These are phyloP conservation scores for Cosmopolites sordidus DNA, from an alignment of 2,888 invertebrate species.

Conservation along the genomic window DNA sequence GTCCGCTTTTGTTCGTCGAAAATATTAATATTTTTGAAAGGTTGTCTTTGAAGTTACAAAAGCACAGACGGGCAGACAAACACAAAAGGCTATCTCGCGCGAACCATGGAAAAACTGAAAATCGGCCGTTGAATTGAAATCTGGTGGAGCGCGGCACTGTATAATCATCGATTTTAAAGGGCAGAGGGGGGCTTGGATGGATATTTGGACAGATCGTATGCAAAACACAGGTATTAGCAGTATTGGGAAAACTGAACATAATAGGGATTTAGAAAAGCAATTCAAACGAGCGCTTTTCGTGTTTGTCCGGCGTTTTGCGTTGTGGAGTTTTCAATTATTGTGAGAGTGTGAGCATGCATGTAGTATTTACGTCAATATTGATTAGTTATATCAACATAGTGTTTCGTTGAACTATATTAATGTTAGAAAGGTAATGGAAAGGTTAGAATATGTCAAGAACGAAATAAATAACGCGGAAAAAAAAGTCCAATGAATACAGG, in stretches of 20 bases:
- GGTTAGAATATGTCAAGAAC: no score
- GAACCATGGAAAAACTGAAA: constrained; percentile 10
- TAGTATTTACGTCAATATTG: no score
- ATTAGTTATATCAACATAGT: no score
- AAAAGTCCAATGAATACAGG: no score
- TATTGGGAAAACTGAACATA: constrained; percentile 5
- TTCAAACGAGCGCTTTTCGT: constrained; percentile 13
- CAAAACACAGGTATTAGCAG: constrained; percentile 16
- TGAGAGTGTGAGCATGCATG: no score
- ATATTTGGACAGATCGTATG: constrained; percentile 20
- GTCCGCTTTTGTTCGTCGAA: background rate
- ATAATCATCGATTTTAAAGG: constrained; percentile 14
- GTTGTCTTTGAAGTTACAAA: constrained; percentile 18
- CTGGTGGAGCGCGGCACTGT: constrained; percentile 16
- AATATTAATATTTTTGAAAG: constrained; percentile 3
- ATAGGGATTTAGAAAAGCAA: constrained; percentile 16
- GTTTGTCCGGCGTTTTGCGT: constrained; percentile 15
- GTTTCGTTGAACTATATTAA: no score
- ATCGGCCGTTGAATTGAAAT: constrained; percentile 10
- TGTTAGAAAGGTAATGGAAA: no score
- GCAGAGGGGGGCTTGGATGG: background rate
- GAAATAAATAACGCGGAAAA: no score
- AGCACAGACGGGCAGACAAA: constrained; percentile 16
- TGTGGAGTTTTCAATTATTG: no score
- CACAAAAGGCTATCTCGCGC: constrained; percentile 14